phyloP scores from a whole-genome alignment of 1,140 invertebrate species.

The Linepithema humile region DNA sequence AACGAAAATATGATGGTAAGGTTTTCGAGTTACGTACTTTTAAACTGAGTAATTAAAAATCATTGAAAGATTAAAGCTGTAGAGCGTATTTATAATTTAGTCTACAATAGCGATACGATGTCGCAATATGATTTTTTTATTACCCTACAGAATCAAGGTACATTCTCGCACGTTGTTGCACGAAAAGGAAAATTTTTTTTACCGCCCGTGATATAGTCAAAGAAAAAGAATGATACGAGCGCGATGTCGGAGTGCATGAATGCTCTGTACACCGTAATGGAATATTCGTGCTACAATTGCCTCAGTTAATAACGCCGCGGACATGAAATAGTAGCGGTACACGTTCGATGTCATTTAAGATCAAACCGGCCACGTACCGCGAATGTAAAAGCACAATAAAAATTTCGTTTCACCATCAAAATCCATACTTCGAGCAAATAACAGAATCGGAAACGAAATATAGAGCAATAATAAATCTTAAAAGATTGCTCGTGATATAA shows the following conservation, averaged over 20 bases:
- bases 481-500: not conserved
- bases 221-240: not conserved
- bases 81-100: not conserved
- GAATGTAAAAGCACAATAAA: not conserved
- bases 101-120: not conserved
- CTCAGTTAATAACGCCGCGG: conserved; percentile 40
- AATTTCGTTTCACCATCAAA: not conserved
- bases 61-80: too few relatives aligned
- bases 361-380: not conserved
- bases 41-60: too few relatives aligned
- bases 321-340: not conserved
- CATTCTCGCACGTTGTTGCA: not conserved
- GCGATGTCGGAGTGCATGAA: not conserved
- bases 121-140: conserved; percentile 8
- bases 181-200: conserved; percentile 1
- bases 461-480: not conserved
- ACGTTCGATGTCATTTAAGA: conserved; percentile 1
- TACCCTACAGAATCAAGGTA: conserved; percentile 4
- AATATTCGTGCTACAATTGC: conserved; percentile 46
- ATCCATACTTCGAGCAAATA: not conserved
- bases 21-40: too few relatives aligned
- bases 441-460: not conserved
- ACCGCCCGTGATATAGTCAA: not conserved
- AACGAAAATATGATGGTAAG: too few relatives aligned
- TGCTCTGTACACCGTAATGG: conserved; percentile 31